These are phyloP conservation scores for Clarias batrachus DNA, from an alignment of 2,113 vertebrate genomes.

Conservation along the genomic window DNA sequence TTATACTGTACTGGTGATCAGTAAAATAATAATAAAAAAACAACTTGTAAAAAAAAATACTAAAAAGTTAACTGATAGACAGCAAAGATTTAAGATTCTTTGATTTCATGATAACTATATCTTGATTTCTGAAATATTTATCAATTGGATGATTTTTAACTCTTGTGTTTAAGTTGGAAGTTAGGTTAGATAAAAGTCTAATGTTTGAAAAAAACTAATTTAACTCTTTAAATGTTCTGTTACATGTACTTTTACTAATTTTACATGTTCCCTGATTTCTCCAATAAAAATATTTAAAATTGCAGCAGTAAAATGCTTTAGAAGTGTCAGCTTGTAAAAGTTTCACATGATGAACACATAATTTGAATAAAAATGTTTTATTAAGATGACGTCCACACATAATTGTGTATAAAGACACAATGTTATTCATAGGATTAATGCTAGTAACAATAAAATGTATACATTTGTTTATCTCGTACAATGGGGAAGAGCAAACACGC, in stretches of 20 bases:
- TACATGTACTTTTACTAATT: too few species aligned
- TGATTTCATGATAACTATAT: not conserved
- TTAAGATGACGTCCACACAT: conserved; percentile 12
- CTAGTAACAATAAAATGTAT: not conserved
- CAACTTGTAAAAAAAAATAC: too few species aligned
- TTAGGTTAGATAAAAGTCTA: not conserved
- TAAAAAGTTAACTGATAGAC: too few species aligned
- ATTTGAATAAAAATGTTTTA: conserved; percentile 32
- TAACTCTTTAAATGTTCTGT: not conserved
- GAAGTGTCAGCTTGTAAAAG: not conserved
- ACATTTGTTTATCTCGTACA: not conserved
- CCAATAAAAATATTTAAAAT: not conserved
- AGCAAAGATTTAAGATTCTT: not conserved
- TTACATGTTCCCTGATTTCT: not conserved
- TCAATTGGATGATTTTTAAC: not conserved
- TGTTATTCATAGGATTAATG: not conserved
- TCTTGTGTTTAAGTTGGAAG: too few species aligned
- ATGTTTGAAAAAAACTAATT: not conserved
- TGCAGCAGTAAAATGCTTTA: not conserved
- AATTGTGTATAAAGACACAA: conserved; percentile 26
- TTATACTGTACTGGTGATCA: too few species aligned
- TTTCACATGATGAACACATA: not conserved
- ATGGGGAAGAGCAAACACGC: not conserved
- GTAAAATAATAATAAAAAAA: too few species aligned
- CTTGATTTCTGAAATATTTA: not conserved